These are phyloP conservation scores for Abrostola tripartita DNA, from an alignment of 2,888 invertebrate genomes.

Conservation along the genomic window DNA sequence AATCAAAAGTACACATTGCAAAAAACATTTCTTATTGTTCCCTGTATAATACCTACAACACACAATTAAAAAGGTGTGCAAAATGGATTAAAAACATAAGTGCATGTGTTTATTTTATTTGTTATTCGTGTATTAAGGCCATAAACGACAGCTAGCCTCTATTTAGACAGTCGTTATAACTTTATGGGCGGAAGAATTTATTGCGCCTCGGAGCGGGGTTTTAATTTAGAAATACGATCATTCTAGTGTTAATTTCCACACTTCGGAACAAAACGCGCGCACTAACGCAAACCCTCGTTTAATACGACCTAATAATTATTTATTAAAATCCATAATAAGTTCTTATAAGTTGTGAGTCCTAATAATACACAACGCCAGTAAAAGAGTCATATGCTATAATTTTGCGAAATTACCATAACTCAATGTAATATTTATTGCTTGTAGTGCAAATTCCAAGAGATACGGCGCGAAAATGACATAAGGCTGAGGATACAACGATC, in stretches of 20 bases:
- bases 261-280: conserved; percentile 62
- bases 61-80: conserved; percentile 53
- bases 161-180: conserved; percentile 85
- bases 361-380: conserved; percentile 54
- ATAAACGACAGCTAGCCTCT: conserved; percentile 83
- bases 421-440: conserved; percentile 82
- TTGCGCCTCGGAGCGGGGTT: conserved; percentile 76
- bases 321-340: conserved; percentile 45
- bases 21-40: conserved; percentile 11
- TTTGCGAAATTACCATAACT: conserved; percentile 80
- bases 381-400: conserved; percentile 69
- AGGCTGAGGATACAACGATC: conserved; percentile 87
- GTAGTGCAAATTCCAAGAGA: conserved; percentile 84
- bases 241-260: conserved; percentile 82
- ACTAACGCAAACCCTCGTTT: conserved; percentile 22
- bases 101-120: conserved; percentile 67
- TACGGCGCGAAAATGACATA: conserved; percentile 86
- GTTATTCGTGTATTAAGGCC: conserved; percentile 76
- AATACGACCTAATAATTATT: conserved; percentile 50
- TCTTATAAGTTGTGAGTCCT: conserved; percentile 34
- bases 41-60: conserved; percentile 15
- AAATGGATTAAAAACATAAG: conserved; percentile 68
- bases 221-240: conserved; percentile 84
- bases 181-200: conserved; percentile 85
- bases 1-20: neutral